Evolutionary conservation across 2,888 invertebrate species (phyloP), one percentile per base, ranked within the genome.

Genomic region (Scrobipalpa atriplicella): DNA sequence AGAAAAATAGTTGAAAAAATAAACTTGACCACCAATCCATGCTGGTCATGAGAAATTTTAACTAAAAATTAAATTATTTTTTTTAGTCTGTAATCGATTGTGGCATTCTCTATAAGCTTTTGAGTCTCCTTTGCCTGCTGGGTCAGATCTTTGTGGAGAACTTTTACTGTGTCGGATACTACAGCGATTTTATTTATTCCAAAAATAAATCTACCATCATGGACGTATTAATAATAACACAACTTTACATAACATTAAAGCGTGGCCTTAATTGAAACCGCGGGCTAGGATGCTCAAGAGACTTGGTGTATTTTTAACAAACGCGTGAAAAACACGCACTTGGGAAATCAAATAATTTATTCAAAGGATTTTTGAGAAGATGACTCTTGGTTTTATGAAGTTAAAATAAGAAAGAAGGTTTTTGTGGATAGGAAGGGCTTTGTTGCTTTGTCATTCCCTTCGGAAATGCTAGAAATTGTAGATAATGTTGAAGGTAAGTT

Each of bases 181-280:
- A n/a, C n/a, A n/a, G n/a, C n/a, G n/a, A n/a, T n/a, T n/a, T n/a
- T n/a, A n/a, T n/a, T n/a, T n/a, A n/a, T n/a, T n/a, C n/a, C n/a
- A n/a, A n/a, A 41, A 41, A 41, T 11, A 41, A 41, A 41, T 41
- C 9, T 41, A 19, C 19, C 8, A 6, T 52, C 61, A 64, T 73
- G 69, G 75, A 62, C 65, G 71, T 73, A 66, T 56, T 64, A 68
- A 72, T 71, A 63, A 69, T 69, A 76, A 73, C 74, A 74, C 69
- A 78, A 79, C 77, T 82, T 75, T 76, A 79, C 78, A 81, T 81
- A 78, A 77, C 73, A 78, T 81, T 82, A 78, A 74, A 75, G 73
- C 72, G 70, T 71, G 69, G 71, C 73, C 78, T 79, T 83, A 81
- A 82, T 81, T 80, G 81, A 80, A 79, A 79, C 80, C 75, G 67